Percentiles rank a stretch among this genome's conserved stretches.
These are phyloP conservation scores for Spilogale gracilis DNA, from an alignment of 2,113 vertebrate species.

Conservation along the genomic window DNA sequence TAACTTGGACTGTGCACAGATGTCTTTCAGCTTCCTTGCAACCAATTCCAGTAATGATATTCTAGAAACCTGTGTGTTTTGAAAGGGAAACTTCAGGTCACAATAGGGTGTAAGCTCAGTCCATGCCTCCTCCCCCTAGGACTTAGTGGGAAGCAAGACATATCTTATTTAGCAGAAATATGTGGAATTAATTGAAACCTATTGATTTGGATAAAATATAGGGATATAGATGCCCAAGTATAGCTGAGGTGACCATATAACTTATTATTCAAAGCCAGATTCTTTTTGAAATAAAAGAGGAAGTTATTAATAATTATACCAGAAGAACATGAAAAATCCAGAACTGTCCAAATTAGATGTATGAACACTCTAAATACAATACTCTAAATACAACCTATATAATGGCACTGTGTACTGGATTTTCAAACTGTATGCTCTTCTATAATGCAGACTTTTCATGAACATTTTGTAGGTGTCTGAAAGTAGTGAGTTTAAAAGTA, in stretches of 20 bases:
- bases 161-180: background rate
- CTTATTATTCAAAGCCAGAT: background rate
- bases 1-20: background rate
- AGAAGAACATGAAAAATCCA: background rate
- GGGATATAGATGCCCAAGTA: background rate
- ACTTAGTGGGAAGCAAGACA: background rate
- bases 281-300: background rate
- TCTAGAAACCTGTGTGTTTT: background rate
- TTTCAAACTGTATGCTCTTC: background rate
- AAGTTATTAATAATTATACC: background rate
- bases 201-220: background rate
- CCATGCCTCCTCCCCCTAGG: accelerated
- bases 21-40: background rate
- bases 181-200: background rate
- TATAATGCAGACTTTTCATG: background rate
- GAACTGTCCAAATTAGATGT: background rate
- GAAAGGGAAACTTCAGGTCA: background rate
- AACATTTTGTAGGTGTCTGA: constrained; percentile 18
- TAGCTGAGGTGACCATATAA: background rate
- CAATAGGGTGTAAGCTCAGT: background rate
- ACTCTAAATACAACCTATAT: background rate
- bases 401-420: background rate
- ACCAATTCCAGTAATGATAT: background rate
- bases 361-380: background rate
- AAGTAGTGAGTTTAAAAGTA: constrained; percentile 33